These are phyloP conservation scores for Corynorhinus townsendii DNA, from an alignment of 2,113 vertebrate genomes.

Conservation along the genomic window DNA sequence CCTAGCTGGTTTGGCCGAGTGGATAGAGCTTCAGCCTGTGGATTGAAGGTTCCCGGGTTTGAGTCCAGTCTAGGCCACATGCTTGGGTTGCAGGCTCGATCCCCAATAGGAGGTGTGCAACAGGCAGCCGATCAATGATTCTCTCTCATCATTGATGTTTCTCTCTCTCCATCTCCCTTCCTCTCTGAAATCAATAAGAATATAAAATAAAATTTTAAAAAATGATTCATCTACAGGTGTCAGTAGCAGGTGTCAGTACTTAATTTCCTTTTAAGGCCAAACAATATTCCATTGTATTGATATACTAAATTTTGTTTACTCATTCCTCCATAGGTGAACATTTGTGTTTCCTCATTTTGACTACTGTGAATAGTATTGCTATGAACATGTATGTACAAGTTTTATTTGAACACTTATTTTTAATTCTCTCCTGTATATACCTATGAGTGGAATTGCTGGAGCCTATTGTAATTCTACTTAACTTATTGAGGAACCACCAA, in stretches of 20 bases:
- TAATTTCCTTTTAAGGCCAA: background rate
- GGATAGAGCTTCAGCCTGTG: too few species aligned
- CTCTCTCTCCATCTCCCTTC: too few species aligned
- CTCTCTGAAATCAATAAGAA: too few species aligned
- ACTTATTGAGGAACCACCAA: background rate
- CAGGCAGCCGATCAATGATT: too few species aligned
- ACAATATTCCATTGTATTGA: background rate
- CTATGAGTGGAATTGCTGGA: background rate
- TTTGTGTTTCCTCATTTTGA: background rate
- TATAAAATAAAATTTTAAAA: too few species aligned
- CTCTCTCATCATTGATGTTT: too few species aligned
- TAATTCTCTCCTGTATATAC: background rate
- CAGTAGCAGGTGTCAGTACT: background rate
- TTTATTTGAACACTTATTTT: background rate
- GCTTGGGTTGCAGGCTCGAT: too few species aligned
- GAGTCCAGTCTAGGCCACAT: too few species aligned
- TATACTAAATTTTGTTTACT: background rate
- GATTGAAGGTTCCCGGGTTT: too few species aligned
- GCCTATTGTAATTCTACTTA: background rate
- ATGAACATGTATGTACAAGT: background rate
- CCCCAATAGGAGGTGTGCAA: too few species aligned
- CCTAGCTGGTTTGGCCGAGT: too few species aligned
- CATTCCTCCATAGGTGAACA: background rate
- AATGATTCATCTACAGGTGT: background rate
- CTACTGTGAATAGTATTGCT: background rate